Evolutionary conservation across 2,888 invertebrate species (phyloP).

Genomic region (Agrotis puta): DNA sequence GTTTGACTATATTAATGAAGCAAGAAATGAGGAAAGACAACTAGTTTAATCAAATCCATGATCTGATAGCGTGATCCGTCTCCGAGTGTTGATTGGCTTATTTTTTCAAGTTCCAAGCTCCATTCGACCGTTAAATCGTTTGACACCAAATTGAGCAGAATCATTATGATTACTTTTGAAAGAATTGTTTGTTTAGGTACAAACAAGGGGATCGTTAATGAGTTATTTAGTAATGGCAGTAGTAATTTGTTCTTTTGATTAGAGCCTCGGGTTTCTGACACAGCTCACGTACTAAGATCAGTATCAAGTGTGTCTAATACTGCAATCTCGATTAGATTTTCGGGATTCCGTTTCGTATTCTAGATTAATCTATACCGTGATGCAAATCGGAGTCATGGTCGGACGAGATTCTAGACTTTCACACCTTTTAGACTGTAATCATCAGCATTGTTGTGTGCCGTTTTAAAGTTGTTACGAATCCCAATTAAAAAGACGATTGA

Average conservation of each 20-base stretch:
- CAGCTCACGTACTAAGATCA: slow-evolving; percentile 6
- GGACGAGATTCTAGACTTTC: slow-evolving; percentile 31
- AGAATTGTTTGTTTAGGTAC: slow-evolving; percentile 59
- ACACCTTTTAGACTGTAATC: slow-evolving; percentile 15
- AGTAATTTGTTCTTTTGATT: slow-evolving; percentile 53
- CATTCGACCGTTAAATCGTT: slow-evolving; percentile 46
- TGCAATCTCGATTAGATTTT: slow-evolving; percentile 20
- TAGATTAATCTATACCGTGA: slow-evolving; percentile 31
- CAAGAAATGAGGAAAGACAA: slow-evolving; percentile 35
- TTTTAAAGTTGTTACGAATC: slow-evolving; percentile 35
- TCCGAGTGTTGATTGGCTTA: slow-evolving; percentile 37
- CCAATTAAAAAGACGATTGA: slow-evolving; percentile 53
- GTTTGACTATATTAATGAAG: background rate
- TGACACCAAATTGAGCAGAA: slow-evolving; percentile 50
- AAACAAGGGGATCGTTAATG: slow-evolving; percentile 48
- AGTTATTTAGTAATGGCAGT: slow-evolving; percentile 53
- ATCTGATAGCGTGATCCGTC: slow-evolving; percentile 47
- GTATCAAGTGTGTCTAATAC: slow-evolving; percentile 5
- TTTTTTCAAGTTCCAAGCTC: slow-evolving; percentile 41
- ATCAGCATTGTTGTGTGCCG: slow-evolving; percentile 18
- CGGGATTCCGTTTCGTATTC: slow-evolving; percentile 16
- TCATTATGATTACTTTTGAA: slow-evolving; percentile 46
- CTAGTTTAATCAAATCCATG: slow-evolving; percentile 34
- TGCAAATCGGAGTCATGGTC: slow-evolving; percentile 38
- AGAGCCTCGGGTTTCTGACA: slow-evolving; percentile 31